These are phyloP conservation scores for Mormyrops boulengeri DNA, from an alignment of 2,797 vertebrate species.

Conservation along the genomic window DNA sequence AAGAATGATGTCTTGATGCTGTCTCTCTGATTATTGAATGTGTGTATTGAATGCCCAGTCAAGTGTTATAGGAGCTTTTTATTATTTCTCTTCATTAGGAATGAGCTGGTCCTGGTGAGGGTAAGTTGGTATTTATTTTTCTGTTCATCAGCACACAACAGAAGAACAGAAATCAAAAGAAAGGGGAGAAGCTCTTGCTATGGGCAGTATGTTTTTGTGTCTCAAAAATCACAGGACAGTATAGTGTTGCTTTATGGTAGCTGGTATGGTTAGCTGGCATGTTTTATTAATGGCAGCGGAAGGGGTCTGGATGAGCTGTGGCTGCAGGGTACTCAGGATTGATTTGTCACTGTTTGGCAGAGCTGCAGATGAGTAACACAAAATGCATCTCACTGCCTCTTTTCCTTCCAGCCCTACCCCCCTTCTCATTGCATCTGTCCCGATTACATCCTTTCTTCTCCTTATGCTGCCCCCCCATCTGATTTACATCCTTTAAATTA, in stretches of 20 bases:
- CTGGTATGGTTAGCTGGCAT: slow-evolving; percentile 27
- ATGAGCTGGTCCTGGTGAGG: not conserved
- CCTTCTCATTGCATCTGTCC: not conserved
- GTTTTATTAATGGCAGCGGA: slow-evolving; percentile 38
- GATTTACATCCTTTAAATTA: slow-evolving; percentile 47
- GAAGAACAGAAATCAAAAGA: not conserved
- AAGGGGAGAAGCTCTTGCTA: not conserved
- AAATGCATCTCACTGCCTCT: slow-evolving; percentile 1
- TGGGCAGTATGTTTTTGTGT: not conserved
- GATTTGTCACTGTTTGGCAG: slow-evolving; percentile 44
- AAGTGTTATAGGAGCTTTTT: not conserved
- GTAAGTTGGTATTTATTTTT: not conserved
- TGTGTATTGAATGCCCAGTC: not conserved
- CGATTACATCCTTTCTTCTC: not conserved
- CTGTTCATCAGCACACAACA: not conserved
- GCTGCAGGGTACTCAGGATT: slow-evolving; percentile 30
- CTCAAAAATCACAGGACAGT: not conserved
- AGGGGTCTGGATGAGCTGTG: slow-evolving; percentile 16
- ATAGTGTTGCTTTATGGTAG: not conserved
- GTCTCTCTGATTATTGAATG: not conserved
- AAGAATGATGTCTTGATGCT: not conserved
- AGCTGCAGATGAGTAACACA: not conserved
- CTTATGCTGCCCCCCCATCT: slow-evolving; percentile 12
- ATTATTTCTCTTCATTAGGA: not conserved
- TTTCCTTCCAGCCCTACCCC: slow-evolving; percentile 5